These are phyloP conservation scores for Cynopterus brachyotis DNA, from an alignment of 2,113 vertebrate species.

Conservation along the genomic window DNA sequence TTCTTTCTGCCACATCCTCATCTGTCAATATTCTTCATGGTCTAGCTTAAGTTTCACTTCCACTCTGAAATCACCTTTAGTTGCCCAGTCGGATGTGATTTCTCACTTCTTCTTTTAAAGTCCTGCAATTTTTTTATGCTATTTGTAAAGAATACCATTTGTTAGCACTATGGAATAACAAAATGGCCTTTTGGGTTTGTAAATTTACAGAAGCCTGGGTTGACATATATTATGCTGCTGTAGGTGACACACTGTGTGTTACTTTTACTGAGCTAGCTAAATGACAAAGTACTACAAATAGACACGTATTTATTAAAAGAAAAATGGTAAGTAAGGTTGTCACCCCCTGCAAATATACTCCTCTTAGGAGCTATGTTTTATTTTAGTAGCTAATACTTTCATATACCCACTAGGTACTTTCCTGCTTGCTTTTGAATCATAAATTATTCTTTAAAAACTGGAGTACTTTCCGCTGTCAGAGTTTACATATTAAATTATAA, in stretches of 20 bases:
- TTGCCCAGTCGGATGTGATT: neutral
- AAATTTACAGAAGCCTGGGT: constrained; percentile 31
- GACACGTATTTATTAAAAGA: constrained; percentile 40
- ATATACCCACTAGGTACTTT: neutral
- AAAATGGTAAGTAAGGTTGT: constrained; percentile 41
- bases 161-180: constrained; percentile 25
- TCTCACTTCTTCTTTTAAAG: neutral
- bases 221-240: constrained; percentile 31
- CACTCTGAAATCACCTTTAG: neutral
- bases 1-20: neutral
- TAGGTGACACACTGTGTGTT: neutral
- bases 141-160: constrained; percentile 37
- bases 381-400: constrained; percentile 39
- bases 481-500: constrained; percentile 46
- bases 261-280: constrained; percentile 19
- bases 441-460: constrained; percentile 57
- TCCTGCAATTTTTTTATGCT: neutral
- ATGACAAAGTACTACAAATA: neutral
- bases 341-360: constrained; percentile 16
- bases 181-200: constrained; percentile 8
- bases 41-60: neutral
- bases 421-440: constrained; percentile 25
- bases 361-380: constrained; percentile 44
- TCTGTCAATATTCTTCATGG: neutral
- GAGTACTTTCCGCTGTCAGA: constrained; percentile 36